phyloP scores from a whole-genome alignment of 1,140 invertebrate genomes.

The Marisa cornuarietis region DNA sequence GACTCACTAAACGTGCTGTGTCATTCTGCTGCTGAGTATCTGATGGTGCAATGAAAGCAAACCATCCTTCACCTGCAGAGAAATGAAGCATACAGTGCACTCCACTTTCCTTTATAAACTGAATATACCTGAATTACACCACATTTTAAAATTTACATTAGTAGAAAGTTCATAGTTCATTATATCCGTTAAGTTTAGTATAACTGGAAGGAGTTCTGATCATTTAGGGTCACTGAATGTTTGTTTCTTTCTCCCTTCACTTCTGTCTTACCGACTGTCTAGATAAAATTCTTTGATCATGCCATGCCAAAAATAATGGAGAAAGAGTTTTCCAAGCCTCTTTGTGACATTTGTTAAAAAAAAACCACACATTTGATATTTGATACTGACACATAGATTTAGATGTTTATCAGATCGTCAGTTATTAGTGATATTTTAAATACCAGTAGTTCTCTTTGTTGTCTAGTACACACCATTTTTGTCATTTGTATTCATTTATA shows the following conservation, averaged over 20 bases:
- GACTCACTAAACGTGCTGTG: conserved; percentile 76
- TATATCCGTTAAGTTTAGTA: no score
- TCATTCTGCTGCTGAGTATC: conserved; percentile 64
- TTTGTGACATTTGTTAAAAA: no score
- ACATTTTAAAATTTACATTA: background rate
- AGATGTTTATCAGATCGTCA: no score
- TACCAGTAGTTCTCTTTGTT: background rate
- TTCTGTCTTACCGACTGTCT: no score
- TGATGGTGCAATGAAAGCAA: conserved; percentile 53
- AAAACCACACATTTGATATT: no score
- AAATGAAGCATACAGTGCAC: background rate
- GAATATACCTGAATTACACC: background rate
- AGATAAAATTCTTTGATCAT: background rate
- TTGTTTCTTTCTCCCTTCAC: no score
- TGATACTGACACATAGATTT: no score
- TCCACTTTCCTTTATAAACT: background rate
- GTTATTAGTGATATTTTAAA: background rate
- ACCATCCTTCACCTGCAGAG: conserved; percentile 50
- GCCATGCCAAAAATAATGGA: background rate
- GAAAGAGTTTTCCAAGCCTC: no score
- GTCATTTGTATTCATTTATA: background rate
- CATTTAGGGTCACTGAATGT: no score
- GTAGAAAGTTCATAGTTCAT: background rate
- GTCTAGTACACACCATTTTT: background rate
- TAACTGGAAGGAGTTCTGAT: no score